Evolutionary conservation across 2,797 vertebrate genomes (phyloP).

Genomic region (Oreochromis grahami): DNA sequence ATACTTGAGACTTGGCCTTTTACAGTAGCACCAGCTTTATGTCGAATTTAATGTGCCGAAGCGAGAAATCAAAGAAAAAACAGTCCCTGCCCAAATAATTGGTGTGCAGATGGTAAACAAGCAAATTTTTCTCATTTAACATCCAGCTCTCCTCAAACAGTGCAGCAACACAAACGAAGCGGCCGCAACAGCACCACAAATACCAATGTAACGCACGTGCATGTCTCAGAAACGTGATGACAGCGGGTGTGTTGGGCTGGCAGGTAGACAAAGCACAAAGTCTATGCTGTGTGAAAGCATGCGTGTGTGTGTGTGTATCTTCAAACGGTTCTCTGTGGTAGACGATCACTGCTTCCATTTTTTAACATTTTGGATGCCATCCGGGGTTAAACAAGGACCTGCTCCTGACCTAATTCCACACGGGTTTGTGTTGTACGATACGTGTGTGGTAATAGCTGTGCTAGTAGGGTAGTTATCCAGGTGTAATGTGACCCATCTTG

Average conservation of each 20-base stretch:
- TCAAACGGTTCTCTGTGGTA: not conserved
- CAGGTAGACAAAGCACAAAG: conserved; percentile 48
- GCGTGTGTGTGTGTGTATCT: not conserved
- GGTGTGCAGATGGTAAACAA: conserved; percentile 10
- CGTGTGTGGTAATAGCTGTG: not conserved
- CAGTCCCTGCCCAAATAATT: not conserved
- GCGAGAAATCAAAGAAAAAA: not conserved
- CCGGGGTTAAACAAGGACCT: conserved; percentile 23
- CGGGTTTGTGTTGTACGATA: not conserved
- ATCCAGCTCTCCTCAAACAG: conserved; percentile 28
- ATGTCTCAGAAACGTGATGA: conserved; percentile 28
- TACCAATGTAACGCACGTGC: conserved; percentile 1
- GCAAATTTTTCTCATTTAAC: conserved; percentile 7
- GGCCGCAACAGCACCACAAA: conserved; percentile 35
- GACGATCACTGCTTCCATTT: conserved; percentile 9
- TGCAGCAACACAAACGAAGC: conserved; percentile 39
- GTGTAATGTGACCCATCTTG: conserved; percentile 57
- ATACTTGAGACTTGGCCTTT: not conserved
- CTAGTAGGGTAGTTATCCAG: not conserved
- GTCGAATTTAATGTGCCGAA: not conserved
- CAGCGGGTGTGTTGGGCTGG: conserved; percentile 51
- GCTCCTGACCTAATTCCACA: not conserved
- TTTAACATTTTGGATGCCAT: not conserved
- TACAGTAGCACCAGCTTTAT: not conserved
- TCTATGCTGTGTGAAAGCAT: conserved; percentile 2